Base-by-base conservation (phyloP, 2,888 invertebrate genomes). In the Terebella lapidaria region DNA sequence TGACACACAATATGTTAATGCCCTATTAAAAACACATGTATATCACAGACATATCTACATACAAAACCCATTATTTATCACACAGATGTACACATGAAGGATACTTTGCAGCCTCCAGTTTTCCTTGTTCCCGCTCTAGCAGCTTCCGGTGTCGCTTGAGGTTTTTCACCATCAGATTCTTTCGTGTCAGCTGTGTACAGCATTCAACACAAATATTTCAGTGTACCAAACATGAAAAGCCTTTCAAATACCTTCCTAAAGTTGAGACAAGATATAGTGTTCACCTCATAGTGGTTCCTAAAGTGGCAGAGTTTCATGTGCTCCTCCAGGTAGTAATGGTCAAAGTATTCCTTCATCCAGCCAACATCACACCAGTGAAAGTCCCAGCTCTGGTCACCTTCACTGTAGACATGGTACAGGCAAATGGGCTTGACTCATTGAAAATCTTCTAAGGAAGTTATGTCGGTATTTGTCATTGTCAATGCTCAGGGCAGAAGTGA, bases 341-440 rank as follows among this genome's bases (percentile, higher is more conserved):
- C 81, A 69, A 81, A 83, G 63, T 77, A 74, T 53, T 76, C 83
- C 71, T 80, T 80, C 61, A 85, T 79, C 75, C 85, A 84, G 62
- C 81, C 82, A 55, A 84, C 78, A 57, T 86, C 86, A 74, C 85
- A 86, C 86, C 86, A 86, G 74, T 82, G 84, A 56, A 86, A 79
- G 60, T 85, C 82, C 86, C 86, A 86, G 53, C 81, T 82, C 42
- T 81, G 81, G 56, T 81, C 82, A 54, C 76, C 75, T 61, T 45
- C 1, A 26, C 10, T 5, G 24, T n/a, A 25, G 28, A 15, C 15
- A 5, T 10, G 28, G 29, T 25, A 27, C 25, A 53, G 5, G 29
- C 28, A 22, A 10, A 49, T 10, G 5, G n/a, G 42, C n/a, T 15
- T 35, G 42, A n/a, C 10, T 35, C n/a, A 35, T 15, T 15, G 42